Evolutionary conservation across 2,888 invertebrate species (phyloP).

Genomic region (Microctonus hyperodae): DNA sequence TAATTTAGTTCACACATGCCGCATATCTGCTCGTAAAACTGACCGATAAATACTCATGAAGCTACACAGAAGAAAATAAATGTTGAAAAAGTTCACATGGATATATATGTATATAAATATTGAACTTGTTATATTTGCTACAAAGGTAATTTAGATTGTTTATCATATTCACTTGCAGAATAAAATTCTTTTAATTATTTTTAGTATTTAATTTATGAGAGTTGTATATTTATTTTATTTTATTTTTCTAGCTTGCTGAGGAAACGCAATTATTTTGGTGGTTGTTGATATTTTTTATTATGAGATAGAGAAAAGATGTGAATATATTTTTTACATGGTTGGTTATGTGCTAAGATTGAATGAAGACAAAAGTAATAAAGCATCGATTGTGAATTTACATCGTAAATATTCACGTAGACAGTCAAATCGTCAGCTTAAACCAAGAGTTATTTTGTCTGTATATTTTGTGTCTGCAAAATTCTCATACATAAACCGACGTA

Average conservation of each 20-base stretch:
- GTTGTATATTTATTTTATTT: not conserved
- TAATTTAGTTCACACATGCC: not conserved
- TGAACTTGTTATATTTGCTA: too few species aligned
- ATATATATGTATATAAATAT: not conserved
- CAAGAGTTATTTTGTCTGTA: not conserved
- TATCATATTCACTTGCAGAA: too few species aligned
- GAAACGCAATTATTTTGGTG: too few species aligned
- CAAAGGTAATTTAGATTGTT: too few species aligned
- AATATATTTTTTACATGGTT: not conserved
- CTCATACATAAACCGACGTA: not conserved
- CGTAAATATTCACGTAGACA: not conserved
- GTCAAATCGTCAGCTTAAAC: constrained; percentile 14
- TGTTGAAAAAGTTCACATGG: not conserved
- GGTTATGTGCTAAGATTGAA: not conserved
- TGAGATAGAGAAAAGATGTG: not conserved
- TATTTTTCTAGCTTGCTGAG: not conserved
- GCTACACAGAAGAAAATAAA: not conserved
- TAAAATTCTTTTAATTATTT: not conserved
- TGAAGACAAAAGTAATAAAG: constrained; percentile 11
- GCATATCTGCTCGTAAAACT: constrained; percentile 18
- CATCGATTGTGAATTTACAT: constrained; percentile 11
- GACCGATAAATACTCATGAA: constrained; percentile 23
- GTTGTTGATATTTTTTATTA: too few species aligned
- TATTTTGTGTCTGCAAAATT: not conserved
- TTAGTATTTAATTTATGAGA: not conserved